A percentile compares a stretch with the other conserved stretches of the same genome.
Evolutionary conservation across 2,113 vertebrate genomes (phyloP).

Genomic region (Probosciger aterrimus): DNA sequence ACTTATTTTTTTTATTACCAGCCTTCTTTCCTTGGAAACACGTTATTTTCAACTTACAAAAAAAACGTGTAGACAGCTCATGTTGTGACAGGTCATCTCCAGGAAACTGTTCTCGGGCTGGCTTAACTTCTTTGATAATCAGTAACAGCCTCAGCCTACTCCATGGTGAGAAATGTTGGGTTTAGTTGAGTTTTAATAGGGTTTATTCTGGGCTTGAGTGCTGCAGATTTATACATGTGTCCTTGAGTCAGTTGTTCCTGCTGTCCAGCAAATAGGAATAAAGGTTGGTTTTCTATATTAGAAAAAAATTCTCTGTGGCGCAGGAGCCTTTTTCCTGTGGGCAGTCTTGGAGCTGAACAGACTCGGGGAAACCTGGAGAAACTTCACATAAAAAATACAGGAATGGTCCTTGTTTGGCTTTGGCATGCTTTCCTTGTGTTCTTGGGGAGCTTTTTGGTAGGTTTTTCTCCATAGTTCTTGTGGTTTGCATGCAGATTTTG

Average conservation of each 20-base stretch:
- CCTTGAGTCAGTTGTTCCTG: neutral
- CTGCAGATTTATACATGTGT: neutral
- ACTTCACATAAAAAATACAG: neutral
- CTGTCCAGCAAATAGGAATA: neutral
- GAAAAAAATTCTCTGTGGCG: neutral
- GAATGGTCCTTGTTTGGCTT: fast-evolving
- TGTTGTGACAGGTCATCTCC: neutral
- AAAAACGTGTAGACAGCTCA: neutral
- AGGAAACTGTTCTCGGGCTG: fast-evolving
- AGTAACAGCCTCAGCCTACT: neutral
- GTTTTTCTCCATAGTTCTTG: fast-evolving
- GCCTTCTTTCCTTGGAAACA: neutral
- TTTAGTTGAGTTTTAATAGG: neutral
- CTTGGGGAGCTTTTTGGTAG: neutral
- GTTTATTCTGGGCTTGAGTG: neutral
- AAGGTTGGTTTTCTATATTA: neutral
- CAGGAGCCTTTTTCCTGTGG: neutral
- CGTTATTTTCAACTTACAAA: neutral
- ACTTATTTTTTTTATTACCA: neutral
- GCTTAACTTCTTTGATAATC: neutral
- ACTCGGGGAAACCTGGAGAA: neutral
- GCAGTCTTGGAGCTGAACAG: neutral
- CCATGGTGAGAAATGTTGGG: neutral
- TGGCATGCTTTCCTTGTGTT: neutral
- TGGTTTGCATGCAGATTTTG: neutral